Percentiles rank a stretch among this genome's conserved stretches.
These are phyloP conservation scores for Clytia hemisphaerica DNA, from an alignment of 30 jellyfish, hydroid and myxozoan species.

Conservation along the genomic window DNA sequence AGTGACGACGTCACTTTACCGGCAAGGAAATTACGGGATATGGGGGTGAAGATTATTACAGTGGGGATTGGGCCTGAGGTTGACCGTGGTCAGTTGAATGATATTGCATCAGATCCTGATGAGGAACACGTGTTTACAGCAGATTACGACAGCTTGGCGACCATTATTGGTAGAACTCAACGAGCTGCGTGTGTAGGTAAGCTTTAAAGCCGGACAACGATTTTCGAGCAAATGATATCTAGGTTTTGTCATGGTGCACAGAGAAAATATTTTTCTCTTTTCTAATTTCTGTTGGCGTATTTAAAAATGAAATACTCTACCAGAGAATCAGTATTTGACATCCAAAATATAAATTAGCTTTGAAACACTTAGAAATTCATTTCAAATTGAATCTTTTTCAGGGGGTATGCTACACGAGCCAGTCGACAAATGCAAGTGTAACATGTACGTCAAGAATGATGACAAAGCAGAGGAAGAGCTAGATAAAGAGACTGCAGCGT, in stretches of 20 bases:
- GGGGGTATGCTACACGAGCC: constrained; percentile 91
- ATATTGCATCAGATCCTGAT: constrained; percentile 92
- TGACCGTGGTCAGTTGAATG: constrained; percentile 65
- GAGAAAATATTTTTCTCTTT: too few relatives aligned
- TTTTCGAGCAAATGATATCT: too few relatives aligned
- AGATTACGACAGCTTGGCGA: constrained; percentile 73
- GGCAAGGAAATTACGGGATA: constrained; percentile 77
- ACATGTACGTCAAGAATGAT: constrained; percentile 60
- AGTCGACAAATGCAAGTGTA: constrained; percentile 81
- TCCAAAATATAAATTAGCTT: too few relatives aligned
- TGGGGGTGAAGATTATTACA: constrained; percentile 86
- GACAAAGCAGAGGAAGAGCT: constrained; percentile 50
- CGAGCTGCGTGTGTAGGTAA: constrained; percentile 91
- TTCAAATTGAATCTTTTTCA: too few relatives aligned
- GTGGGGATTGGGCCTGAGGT: constrained; percentile 88
- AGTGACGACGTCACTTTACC: constrained; percentile 87
- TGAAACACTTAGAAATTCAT: too few relatives aligned
- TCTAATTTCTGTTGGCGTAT: too few relatives aligned
- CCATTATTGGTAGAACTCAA: constrained; percentile 78
- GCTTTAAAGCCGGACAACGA: too few relatives aligned
- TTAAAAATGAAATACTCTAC: too few relatives aligned
- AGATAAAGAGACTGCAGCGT: constrained; percentile 88
- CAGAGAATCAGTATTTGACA: too few relatives aligned
- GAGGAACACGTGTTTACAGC: constrained; percentile 88
- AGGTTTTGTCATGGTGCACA: too few relatives aligned